Conservation (phyloP, 2,797 vertebrate genomes). For the Eutrigla gurnardus region DNA sequence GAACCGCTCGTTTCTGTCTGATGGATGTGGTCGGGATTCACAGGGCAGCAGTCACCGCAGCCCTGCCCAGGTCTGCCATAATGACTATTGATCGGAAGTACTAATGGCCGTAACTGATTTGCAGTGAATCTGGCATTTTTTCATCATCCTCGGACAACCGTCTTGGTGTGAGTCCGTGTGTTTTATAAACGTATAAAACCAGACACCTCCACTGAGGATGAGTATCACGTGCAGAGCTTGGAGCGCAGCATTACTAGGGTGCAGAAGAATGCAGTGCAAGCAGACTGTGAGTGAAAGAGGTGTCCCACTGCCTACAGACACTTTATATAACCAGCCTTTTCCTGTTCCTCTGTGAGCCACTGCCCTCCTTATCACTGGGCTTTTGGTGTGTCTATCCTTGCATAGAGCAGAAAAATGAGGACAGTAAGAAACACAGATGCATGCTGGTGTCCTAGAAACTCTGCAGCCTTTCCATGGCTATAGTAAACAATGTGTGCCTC, state of each 20-base stretch:
- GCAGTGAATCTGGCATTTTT: conserved; percentile 42
- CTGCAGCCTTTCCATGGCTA: conserved; percentile 29
- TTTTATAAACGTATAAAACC: conserved; percentile 29
- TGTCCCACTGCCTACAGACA: conserved; percentile 49
- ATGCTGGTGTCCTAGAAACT: conserved; percentile 15
- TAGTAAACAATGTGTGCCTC: conserved; percentile 53
- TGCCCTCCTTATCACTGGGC: conserved; percentile 45
- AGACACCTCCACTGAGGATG: conserved; percentile 20
- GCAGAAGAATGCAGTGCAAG: conserved; percentile 5
- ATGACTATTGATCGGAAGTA: conserved; percentile 74
- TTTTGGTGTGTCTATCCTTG: conserved; percentile 17
- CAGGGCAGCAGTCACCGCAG: conserved; percentile 24
- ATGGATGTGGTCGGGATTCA: conserved; percentile 52
- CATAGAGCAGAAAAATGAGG: neutral
- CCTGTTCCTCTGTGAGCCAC: conserved; percentile 47
- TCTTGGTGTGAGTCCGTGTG: neutral
- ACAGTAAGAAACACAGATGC: conserved; percentile 14
- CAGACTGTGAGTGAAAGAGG: conserved; percentile 21
- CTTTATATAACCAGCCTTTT: conserved; percentile 64
- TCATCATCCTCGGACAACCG: conserved; percentile 40
- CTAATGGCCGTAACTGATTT: conserved; percentile 56
- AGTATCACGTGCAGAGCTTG: conserved; percentile 1
- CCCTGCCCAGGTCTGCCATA: conserved; percentile 44
- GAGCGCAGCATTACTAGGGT: neutral
- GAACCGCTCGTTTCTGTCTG: conserved; percentile 13